A percentile compares a stretch with the other conserved stretches of the same genome.
These are phyloP conservation scores for Oncorhynchus mykiss DNA, from an alignment of 2,113 vertebrate genomes.

Conservation along the genomic window DNA sequence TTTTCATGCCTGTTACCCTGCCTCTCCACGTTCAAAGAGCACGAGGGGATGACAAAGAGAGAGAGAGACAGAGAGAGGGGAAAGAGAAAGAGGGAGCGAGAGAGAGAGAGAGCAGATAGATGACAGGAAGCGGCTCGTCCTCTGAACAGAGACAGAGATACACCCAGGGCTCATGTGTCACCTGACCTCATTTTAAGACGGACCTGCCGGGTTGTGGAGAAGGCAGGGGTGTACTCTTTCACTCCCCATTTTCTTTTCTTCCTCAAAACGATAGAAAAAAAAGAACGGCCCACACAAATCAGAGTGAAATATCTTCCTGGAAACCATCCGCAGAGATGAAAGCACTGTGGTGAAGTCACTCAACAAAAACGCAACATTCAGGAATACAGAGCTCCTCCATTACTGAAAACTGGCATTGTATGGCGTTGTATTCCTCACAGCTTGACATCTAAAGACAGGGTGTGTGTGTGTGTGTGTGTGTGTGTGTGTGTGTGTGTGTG, in stretches of 20 bases:
- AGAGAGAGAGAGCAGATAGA: conserved; percentile 16
- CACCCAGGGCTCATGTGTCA: conserved; percentile 57
- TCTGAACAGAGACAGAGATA: conserved; percentile 32
- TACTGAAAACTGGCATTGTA: conserved; percentile 6
- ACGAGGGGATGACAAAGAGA: conserved; percentile 16
- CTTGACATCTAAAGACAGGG: neutral
- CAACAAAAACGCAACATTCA: conserved; percentile 49
- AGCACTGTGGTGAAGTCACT: conserved; percentile 58
- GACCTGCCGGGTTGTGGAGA: conserved; percentile 54
- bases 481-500: neutral
- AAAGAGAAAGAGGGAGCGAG: conserved; percentile 22
- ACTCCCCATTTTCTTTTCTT: conserved; percentile 59
- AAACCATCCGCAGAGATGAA: conserved; percentile 61
- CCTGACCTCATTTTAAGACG: conserved; percentile 65
- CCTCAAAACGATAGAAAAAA: conserved; percentile 46
- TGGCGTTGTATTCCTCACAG: neutral
- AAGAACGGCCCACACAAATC: conserved; percentile 44
- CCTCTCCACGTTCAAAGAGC: neutral
- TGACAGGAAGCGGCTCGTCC: conserved; percentile 6
- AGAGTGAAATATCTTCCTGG: conserved; percentile 53
- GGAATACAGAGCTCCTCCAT: conserved; percentile 12
- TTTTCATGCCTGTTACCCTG: neutral
- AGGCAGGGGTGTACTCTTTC: conserved; percentile 70
- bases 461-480: no score
- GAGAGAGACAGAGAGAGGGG: neutral